Evolutionary conservation across 2,888 invertebrate genomes (phyloP), one percentile per base, ranked within the genome.

Genomic region (Lasioglossum leucozonium): DNA sequence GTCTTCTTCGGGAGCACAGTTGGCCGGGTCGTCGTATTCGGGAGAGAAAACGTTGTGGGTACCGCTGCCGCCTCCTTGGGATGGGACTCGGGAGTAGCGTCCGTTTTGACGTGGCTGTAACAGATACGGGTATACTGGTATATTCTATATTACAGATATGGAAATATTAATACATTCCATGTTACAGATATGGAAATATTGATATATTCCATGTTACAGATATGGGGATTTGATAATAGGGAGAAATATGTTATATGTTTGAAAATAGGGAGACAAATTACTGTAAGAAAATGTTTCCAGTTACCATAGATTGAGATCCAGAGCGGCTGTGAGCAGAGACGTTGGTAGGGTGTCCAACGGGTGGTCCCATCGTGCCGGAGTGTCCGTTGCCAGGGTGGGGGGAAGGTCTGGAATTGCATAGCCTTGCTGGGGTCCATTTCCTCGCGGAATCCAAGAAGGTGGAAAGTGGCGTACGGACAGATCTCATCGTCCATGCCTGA

Each of bases 391-490:
- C 96, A 82, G 97, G 97, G 95, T 98, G 98, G 2, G 97, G 97
- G 97, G 96, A 97, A 97, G 91, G 98, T 98, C 96, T 98, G 96
- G 97, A 98, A 98, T 95, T 98, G 96, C 97, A 98, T 96, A 62
- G 98, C 98, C 96, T 98, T 98, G 95, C 96, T 97, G 72, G 98
- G 98, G 95, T 98, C 98, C 98, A 98, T 98, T 96, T 98, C 98
- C 95, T 98, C 98, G 92, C 98, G 98, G 97, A 98, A 98, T 91
- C 98, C 98, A 82, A 98, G 97, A 93, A 98, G 96, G 95, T 99
- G 99, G 97, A 99, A 99, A 67, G 99, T 99, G 13, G 99, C 99
- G 95, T 99, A 99, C 69, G 99, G 99, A 95, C 99, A 99, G 95
- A 99, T 99, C 95, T 99, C 99, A 94, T 99, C 99, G 95, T 99